Conservation (phyloP, 2,888 invertebrate species). For the Tachina fera region DNA sequence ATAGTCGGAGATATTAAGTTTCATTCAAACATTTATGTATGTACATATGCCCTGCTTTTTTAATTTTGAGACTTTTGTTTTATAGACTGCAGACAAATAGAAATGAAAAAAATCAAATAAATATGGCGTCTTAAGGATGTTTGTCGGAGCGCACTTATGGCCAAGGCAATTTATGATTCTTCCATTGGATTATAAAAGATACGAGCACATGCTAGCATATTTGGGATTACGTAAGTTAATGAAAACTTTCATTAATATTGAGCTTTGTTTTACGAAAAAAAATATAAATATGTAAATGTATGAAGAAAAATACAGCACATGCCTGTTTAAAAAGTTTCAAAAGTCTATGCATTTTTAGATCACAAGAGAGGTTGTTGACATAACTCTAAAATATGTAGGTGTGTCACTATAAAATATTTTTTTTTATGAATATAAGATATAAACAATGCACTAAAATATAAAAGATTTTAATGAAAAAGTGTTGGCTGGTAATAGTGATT, state of each 20-base stretch:
- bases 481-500: no score
- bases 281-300: no score
- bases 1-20: conserved; percentile 35
- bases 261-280: no score
- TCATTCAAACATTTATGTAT: conserved; percentile 18
- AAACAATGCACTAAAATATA: no score
- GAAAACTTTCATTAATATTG: conserved; percentile 9
- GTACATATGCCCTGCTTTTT: conserved; percentile 4
- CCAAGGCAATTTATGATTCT: conserved; percentile 18
- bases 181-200: conserved; percentile 10
- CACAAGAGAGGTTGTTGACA: no score
- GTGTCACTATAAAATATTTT: no score
- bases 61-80: conserved; percentile 11
- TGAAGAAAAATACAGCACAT: no score
- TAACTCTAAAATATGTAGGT: no score
- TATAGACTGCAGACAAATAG: conserved; percentile 2
- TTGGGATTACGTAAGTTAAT: conserved; percentile 15
- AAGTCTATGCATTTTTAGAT: no score
- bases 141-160: conserved; percentile 4
- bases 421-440: no score
- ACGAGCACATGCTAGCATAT: conserved; percentile 16
- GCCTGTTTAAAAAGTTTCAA: no score
- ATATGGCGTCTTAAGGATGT: conserved; percentile 38
- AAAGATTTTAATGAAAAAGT: no score
- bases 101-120: conserved; percentile 25